These are phyloP conservation scores for Zeuzera pyrina DNA, from an alignment of 2,888 invertebrate species.

Conservation along the genomic window DNA sequence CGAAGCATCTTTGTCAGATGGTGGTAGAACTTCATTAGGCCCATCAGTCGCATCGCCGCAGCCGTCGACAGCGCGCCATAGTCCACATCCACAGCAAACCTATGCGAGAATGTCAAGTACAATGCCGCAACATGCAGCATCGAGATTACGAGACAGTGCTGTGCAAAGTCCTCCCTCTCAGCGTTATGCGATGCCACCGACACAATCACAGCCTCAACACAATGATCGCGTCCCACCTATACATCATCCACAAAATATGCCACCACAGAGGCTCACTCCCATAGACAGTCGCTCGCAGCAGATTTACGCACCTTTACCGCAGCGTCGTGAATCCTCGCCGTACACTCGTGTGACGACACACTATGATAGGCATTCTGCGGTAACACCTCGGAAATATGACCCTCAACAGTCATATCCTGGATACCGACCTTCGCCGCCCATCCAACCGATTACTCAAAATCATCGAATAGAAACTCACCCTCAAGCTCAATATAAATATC, in stretches of 20 bases:
- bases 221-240: slow-evolving; percentile 66
- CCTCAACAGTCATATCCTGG: slow-evolving; percentile 60
- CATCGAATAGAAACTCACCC: slow-evolving; percentile 50
- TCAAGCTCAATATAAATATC: slow-evolving; percentile 46
- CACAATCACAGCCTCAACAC: slow-evolving; percentile 52
- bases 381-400: slow-evolving; percentile 56
- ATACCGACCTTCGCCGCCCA: slow-evolving; percentile 42
- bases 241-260: slow-evolving; percentile 48
- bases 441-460: slow-evolving; percentile 41
- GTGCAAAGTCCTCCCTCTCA: slow-evolving; percentile 46
- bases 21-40: slow-evolving; percentile 39
- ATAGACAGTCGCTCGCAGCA: slow-evolving; percentile 41
- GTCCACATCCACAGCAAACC: slow-evolving; percentile 37
- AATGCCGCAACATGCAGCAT: slow-evolving; percentile 39
- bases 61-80: slow-evolving; percentile 47
- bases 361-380: slow-evolving; percentile 47
- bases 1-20: slow-evolving; percentile 39
- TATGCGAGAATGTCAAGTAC: slow-evolving; percentile 51
- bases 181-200: slow-evolving; percentile 38
- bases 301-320: slow-evolving; percentile 39
- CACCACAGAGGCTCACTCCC: slow-evolving; percentile 32
- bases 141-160: slow-evolving; percentile 44
- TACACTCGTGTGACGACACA: slow-evolving; percentile 39
- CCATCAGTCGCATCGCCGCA: slow-evolving; percentile 44
- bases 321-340: slow-evolving; percentile 49